Percentiles rank a stretch among this genome's conserved stretches.
Evolutionary conservation across 2,113 vertebrate species (phyloP).

Genomic region (Elanoides forficatus): DNA sequence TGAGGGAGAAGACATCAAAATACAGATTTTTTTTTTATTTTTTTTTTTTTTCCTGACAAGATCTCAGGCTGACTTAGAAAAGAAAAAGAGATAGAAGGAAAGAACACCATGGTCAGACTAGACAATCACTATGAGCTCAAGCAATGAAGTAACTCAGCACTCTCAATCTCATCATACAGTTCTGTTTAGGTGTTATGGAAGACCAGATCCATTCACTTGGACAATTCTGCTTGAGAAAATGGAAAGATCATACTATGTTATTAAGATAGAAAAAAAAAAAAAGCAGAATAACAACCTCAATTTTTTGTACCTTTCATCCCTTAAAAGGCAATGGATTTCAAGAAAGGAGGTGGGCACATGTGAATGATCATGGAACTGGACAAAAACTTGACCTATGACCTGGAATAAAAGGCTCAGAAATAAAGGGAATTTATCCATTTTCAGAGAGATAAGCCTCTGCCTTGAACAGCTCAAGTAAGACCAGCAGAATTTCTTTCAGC

Average conservation of each 20-base stretch:
- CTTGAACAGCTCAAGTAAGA: not conserved
- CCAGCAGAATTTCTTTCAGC: not conserved
- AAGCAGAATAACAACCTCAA: not conserved
- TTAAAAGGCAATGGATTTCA: not conserved
- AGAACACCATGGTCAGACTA: not conserved
- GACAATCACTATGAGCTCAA: not conserved
- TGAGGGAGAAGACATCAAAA: not conserved
- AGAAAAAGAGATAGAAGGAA: not conserved
- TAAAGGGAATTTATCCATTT: not conserved
- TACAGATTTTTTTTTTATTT: not conserved
- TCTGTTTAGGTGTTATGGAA: not conserved
- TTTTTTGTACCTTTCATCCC: not conserved
- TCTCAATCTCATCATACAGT: not conserved
- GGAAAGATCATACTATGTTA: not conserved
- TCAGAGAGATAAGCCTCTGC: not conserved
- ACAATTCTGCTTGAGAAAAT: not conserved
- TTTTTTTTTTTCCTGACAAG: not conserved
- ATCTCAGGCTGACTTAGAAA: not conserved
- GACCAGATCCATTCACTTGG: not conserved
- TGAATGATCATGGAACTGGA: not conserved
- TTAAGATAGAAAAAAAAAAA: not conserved
- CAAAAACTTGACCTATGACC: not conserved
- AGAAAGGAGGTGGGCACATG: not conserved
- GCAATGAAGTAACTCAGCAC: not conserved
- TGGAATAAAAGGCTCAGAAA: not conserved